These are phyloP conservation scores for Tenualosa thibaudeaui DNA, from an alignment of 2,797 vertebrate genomes.

Conservation along the genomic window DNA sequence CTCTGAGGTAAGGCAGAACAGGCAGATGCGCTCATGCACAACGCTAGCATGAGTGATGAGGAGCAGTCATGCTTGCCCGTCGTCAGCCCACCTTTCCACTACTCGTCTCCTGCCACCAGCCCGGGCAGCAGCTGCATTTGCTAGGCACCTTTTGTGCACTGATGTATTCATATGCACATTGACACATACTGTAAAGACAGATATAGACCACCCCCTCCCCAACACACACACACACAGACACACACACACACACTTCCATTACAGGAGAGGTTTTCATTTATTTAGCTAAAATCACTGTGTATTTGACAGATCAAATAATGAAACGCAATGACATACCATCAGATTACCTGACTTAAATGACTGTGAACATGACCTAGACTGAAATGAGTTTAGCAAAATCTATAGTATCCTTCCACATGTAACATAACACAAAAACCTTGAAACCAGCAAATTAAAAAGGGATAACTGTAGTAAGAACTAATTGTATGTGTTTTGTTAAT, in stretches of 20 bases:
- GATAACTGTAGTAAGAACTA: background rate
- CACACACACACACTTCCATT: background rate
- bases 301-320: background rate
- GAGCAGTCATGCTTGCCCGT: constrained; percentile 30
- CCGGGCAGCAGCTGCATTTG: background rate
- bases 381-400: background rate
- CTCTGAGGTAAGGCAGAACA: constrained; percentile 25
- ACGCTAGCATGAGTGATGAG: constrained; percentile 32
- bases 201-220: background rate
- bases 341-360: background rate
- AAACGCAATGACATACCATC: background rate
- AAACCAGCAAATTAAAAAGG: background rate
- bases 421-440: background rate
- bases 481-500: background rate
- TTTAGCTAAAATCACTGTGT: background rate
- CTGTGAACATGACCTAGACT: too few relatives aligned
- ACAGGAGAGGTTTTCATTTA: background rate
- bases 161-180: background rate
- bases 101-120: constrained; percentile 7
- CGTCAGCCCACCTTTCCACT: constrained; percentile 7
- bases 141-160: constrained; percentile 1
- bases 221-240: too few relatives aligned
- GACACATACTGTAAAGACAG: background rate
- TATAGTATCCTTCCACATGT: background rate
- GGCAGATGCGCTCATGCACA: constrained; percentile 36